A percentile compares a stretch with the other conserved stretches of the same genome.
These are phyloP conservation scores for Schizopygopsis pylzovi DNA, from an alignment of 2,797 vertebrate species.

Conservation along the genomic window DNA sequence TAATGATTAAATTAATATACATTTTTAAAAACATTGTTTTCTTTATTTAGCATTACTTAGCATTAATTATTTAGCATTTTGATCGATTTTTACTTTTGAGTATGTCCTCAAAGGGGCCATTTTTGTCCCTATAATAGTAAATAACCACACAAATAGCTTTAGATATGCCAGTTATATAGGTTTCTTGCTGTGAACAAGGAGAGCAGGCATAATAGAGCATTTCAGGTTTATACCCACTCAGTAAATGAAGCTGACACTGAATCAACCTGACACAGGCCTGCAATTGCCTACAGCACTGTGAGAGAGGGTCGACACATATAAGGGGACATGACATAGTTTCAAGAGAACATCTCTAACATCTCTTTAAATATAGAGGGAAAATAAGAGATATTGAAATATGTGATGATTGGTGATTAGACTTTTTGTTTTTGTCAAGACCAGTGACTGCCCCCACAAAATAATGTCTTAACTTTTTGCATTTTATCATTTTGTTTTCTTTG, in stretches of 20 bases:
- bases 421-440: not conserved
- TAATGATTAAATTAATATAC: not conserved
- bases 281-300: constrained; percentile 25
- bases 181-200: not conserved
- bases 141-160: not conserved
- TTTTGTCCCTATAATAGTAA: not conserved
- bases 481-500: not conserved
- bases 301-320: constrained; percentile 8
- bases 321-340: constrained; percentile 19
- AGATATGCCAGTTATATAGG: not conserved
- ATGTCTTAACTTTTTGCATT: too few species aligned
- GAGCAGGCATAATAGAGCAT: constrained; percentile 13
- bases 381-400: not conserved
- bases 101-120: too few species aligned
- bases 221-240: constrained; percentile 32
- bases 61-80: not conserved
- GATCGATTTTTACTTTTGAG: not conserved
- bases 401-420: not conserved
- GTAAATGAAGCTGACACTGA: constrained; percentile 32
- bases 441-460: not conserved
- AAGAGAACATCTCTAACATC: constrained; percentile 16
- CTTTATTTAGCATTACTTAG: not conserved
- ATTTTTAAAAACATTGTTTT: not conserved
- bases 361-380: constrained; percentile 5
- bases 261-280: constrained; percentile 39